Conservation (phyloP, 2,113 vertebrate species). For the Hydrolagus affinis region DNA sequence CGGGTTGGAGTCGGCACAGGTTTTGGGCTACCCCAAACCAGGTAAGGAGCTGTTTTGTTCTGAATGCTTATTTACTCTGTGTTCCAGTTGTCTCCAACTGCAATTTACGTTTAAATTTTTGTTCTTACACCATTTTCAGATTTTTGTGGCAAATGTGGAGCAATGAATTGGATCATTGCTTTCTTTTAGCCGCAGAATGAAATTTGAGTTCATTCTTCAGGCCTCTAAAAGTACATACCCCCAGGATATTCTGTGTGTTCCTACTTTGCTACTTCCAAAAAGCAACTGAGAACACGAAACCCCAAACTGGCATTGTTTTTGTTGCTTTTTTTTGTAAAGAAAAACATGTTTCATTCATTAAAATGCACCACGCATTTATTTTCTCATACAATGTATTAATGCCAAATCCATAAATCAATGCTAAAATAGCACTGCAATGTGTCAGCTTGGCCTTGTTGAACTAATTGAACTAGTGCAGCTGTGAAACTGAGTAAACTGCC, state of each 20-base stretch:
- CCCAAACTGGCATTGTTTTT: neutral
- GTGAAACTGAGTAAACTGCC: constrained; percentile 36
- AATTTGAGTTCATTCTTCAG: constrained; percentile 47
- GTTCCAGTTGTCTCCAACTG: constrained; percentile 19
- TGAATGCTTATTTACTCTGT: constrained; percentile 22
- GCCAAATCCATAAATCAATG: constrained; percentile 52
- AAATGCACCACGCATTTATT: constrained; percentile 6
- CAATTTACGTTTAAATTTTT: constrained; percentile 24
- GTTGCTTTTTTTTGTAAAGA: neutral
- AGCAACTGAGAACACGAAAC: neutral
- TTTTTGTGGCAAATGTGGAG: neutral
- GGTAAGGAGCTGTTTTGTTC: constrained; percentile 50
- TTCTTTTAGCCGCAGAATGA: constrained; percentile 55
- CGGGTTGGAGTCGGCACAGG: constrained; percentile 90
- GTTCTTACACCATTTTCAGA: constrained; percentile 26
- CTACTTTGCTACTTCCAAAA: neutral
- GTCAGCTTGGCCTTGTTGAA: constrained; percentile 32
- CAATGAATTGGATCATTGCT: constrained; percentile 22
- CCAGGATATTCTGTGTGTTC: neutral
- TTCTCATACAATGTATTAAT: constrained; percentile 28
- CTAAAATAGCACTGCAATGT: constrained; percentile 39
- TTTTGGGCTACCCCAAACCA: constrained; percentile 89
- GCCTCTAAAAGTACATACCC: constrained; percentile 43
- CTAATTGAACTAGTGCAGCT: constrained; percentile 41
- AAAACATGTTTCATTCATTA: constrained; percentile 27